Conservation (phyloP, 2,797 vertebrate genomes). For the Xenopus petersii region DNA sequence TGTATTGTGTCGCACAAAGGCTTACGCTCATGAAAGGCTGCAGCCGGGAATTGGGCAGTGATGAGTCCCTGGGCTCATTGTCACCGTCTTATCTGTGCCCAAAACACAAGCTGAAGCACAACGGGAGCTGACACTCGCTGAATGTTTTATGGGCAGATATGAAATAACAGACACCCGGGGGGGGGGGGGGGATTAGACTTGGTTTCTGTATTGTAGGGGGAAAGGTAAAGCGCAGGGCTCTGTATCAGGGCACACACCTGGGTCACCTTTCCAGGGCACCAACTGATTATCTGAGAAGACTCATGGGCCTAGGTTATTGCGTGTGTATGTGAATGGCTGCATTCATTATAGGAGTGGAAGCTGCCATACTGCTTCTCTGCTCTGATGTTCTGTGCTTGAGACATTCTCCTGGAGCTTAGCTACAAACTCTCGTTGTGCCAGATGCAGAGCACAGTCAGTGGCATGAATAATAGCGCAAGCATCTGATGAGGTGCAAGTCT, state of each 20-base stretch:
- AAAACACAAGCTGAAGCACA: conserved; percentile 49
- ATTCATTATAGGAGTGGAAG: too few species aligned
- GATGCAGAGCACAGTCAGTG: too few species aligned
- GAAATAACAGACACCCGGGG: conserved; percentile 24
- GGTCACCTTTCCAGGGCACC: not conserved
- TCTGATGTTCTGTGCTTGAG: too few species aligned
- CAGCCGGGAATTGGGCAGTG: conserved; percentile 16
- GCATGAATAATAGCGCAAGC: too few species aligned
- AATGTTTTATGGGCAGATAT: conserved; percentile 34
- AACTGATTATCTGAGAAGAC: too few species aligned
- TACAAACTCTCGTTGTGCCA: too few species aligned
- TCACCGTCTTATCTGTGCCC: conserved; percentile 45
- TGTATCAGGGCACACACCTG: not conserved
- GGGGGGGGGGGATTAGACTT: not conserved
- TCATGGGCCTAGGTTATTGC: too few species aligned
- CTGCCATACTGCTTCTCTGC: too few species aligned
- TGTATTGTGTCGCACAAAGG: not conserved
- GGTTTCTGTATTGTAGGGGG: too few species aligned
- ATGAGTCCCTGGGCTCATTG: conserved; percentile 35
- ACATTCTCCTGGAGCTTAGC: too few species aligned
- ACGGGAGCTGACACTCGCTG: conserved; percentile 17
- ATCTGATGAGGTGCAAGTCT: too few species aligned
- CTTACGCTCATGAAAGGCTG: not conserved
- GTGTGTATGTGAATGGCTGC: too few species aligned
- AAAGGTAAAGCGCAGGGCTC: not conserved